Evolutionary conservation across 2,888 invertebrate species (phyloP).

Genomic region (Micropterix aruncella): DNA sequence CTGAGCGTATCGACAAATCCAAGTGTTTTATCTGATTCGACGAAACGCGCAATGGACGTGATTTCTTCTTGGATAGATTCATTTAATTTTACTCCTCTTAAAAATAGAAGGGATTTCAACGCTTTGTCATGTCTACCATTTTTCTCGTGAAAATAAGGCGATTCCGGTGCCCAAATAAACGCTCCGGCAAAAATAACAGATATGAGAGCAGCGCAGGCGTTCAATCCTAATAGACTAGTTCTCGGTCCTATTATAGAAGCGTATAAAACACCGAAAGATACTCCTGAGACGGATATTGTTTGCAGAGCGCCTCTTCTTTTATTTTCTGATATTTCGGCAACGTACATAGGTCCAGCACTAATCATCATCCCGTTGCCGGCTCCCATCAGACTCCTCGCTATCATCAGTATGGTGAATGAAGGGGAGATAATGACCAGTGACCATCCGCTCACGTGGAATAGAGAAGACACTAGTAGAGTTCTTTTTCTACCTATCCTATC

Average conservation of each 20-base stretch:
- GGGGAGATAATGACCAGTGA: background rate
- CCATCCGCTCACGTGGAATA: background rate
- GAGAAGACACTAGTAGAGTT: background rate
- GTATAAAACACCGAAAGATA: background rate
- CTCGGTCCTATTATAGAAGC: background rate
- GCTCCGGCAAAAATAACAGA: background rate
- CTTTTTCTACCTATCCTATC: background rate
- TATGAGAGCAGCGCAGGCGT: background rate
- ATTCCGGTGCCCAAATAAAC: background rate
- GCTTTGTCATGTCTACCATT: background rate
- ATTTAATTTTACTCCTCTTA: background rate
- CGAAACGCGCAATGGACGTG: background rate
- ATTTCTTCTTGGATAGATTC: background rate
- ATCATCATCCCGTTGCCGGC: background rate
- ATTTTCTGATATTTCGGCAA: background rate
- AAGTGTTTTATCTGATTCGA: background rate
- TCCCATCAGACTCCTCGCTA: background rate
- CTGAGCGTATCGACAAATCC: background rate
- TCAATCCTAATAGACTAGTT: background rate
- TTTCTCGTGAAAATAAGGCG: background rate
- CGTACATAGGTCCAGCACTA: background rate
- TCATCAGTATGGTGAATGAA: background rate
- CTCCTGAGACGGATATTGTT: background rate
- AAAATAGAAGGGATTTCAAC: background rate
- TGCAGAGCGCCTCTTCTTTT: background rate